Evolutionary conservation across 2,113 vertebrate genomes (phyloP).

Genomic region (Equus quagga): DNA sequence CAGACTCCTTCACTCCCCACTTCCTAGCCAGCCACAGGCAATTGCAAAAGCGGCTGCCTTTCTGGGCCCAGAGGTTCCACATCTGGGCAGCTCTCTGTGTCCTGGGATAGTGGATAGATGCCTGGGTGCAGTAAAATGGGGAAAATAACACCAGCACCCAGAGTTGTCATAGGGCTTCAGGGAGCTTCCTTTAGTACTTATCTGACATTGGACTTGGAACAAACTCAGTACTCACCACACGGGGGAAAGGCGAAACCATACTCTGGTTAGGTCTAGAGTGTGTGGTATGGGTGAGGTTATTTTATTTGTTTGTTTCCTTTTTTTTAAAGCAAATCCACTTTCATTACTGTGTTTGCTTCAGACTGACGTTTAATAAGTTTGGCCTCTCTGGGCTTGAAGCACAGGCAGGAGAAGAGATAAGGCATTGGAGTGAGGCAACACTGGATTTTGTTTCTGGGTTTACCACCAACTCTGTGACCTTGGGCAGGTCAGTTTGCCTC

Average conservation of each 20-base stretch:
- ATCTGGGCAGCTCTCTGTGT: not conserved
- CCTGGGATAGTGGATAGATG: not conserved
- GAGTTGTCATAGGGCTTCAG: not conserved
- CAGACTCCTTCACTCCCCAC: constrained; percentile 1
- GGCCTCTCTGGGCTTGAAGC: not conserved
- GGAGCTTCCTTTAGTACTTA: not conserved
- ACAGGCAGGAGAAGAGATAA: not conserved
- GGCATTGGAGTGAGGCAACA: not conserved
- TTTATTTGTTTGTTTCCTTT: not conserved
- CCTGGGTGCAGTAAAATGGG: not conserved
- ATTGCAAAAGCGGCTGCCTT: not conserved
- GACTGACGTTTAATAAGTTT: not conserved
- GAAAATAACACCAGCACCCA: not conserved
- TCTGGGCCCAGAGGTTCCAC: not conserved
- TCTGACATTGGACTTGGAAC: constrained; percentile 43
- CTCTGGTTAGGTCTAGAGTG: constrained; percentile 27
- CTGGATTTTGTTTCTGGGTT: not conserved
- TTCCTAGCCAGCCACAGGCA: constrained; percentile 29
- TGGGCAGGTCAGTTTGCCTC: not conserved
- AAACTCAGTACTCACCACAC: not conserved
- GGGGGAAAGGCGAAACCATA: not conserved
- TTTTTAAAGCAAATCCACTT: not conserved
- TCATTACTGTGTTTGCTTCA: constrained; percentile 14
- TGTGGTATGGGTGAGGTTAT: not conserved
- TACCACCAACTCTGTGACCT: not conserved